Conservation (phyloP, 2,888 invertebrate species). For the Tridacna gigas region DNA sequence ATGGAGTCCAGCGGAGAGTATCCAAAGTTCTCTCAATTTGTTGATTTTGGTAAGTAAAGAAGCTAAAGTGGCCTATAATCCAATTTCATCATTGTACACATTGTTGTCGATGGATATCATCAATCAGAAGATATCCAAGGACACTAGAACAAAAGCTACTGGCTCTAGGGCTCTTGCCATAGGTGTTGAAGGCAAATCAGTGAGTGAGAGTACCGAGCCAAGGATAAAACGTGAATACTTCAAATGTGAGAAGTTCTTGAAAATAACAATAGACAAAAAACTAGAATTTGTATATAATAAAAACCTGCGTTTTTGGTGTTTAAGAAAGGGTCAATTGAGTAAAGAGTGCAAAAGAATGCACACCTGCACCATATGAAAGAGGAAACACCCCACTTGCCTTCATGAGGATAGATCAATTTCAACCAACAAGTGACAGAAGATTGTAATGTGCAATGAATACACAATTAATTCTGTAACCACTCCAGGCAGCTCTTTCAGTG, state of each 20-base stretch:
- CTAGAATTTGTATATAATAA: too few relatives aligned
- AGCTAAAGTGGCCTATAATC: too few relatives aligned
- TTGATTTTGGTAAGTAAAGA: too few relatives aligned
- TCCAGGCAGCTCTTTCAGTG: conserved; percentile 9
- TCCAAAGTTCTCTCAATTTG: too few relatives aligned
- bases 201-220: not conserved
- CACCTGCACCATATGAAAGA: conserved; percentile 20
- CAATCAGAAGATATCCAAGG: too few relatives aligned
- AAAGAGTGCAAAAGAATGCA: conserved; percentile 24
- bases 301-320: too few relatives aligned
- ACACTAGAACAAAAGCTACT: too few relatives aligned
- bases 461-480: conserved; percentile 7
- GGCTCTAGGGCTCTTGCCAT: not conserved
- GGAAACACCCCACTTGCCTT: conserved; percentile 38
- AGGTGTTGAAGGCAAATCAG: not conserved
- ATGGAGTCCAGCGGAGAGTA: too few relatives aligned
- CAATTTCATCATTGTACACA: too few relatives aligned
- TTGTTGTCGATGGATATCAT: too few relatives aligned
- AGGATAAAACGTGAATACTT: not conserved
- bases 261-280: not conserved
- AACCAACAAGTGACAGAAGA: not conserved
- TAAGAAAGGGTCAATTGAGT: too few relatives aligned
- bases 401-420: conserved; percentile 20
- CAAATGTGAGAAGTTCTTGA: conserved; percentile 8
- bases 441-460: not conserved